Conservation (phyloP, 2,888 invertebrate genomes). For the Lithosia quadra region DNA sequence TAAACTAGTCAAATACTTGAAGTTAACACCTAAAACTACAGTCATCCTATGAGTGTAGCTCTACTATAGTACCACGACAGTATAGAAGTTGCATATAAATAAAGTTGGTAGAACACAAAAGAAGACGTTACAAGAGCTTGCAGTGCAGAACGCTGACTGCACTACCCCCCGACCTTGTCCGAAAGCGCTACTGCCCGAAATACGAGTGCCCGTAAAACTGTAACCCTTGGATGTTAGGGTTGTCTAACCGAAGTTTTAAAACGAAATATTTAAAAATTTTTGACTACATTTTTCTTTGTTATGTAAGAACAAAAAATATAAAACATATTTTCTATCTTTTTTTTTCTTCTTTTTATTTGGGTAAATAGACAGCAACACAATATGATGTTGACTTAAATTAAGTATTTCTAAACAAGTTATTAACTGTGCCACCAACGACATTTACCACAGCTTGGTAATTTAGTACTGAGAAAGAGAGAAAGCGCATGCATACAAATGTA, state of each 20-base stretch:
- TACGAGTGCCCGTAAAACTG: slow-evolving; percentile 69
- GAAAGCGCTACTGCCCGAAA: slow-evolving; percentile 75
- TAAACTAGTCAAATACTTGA: background rate
- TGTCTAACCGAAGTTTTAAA: slow-evolving; percentile 48
- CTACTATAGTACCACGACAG: background rate
- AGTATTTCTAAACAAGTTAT: too few relatives aligned
- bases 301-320: too few relatives aligned
- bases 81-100: slow-evolving; percentile 18
- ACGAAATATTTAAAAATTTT: too few relatives aligned
- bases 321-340: too few relatives aligned
- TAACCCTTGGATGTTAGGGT: slow-evolving; percentile 66
- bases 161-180: slow-evolving; percentile 70
- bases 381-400: too few relatives aligned
- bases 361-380: too few relatives aligned
- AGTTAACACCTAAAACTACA: background rate
- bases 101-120: slow-evolving; percentile 40
- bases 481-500: too few relatives aligned
- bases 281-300: too few relatives aligned
- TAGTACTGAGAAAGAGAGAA: too few relatives aligned
- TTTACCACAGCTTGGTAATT: too few relatives aligned
- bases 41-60: background rate
- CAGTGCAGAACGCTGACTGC: slow-evolving; percentile 25
- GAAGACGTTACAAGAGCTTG: slow-evolving; percentile 13
- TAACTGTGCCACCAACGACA: too few relatives aligned
- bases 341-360: too few relatives aligned